Evolutionary conservation across 2,888 invertebrate species (phyloP).

Genomic region (Polyploca ridens): DNA sequence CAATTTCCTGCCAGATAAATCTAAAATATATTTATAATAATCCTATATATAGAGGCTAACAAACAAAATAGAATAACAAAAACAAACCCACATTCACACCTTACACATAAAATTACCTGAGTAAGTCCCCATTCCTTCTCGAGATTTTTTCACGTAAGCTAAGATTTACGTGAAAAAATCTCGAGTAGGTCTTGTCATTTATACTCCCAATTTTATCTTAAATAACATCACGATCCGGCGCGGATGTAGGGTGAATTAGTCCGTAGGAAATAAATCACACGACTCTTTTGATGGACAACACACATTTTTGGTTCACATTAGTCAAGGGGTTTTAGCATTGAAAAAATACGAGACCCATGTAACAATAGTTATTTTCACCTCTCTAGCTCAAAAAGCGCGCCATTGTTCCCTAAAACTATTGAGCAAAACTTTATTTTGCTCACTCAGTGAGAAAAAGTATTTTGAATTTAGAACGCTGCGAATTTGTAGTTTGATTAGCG

Average conservation of each 20-base stretch:
- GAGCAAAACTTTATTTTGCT: no score
- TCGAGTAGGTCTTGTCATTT: neutral
- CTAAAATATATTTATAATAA: no score
- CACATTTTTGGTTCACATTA: neutral
- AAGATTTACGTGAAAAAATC: neutral
- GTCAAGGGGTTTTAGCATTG: neutral
- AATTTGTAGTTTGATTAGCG: no score
- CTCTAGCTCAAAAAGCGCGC: no score
- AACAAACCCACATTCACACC: neutral
- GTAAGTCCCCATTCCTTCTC: no score
- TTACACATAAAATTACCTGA: neutral
- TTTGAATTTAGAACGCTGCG: no score
- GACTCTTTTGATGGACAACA: slow-evolving; percentile 1
- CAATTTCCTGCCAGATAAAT: neutral
- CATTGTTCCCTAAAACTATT: no score
- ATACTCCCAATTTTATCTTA: neutral
- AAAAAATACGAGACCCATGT: neutral
- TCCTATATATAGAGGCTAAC: neutral
- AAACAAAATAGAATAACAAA: neutral
- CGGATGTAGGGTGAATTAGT: neutral
- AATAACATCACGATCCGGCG: neutral
- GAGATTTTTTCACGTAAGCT: no score
- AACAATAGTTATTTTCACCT: neutral
- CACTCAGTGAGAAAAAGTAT: no score
- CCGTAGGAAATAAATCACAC: neutral